phyloP scores from a whole-genome alignment of 2,888 invertebrate genomes.

The Tolmerus cingulatus region DNA sequence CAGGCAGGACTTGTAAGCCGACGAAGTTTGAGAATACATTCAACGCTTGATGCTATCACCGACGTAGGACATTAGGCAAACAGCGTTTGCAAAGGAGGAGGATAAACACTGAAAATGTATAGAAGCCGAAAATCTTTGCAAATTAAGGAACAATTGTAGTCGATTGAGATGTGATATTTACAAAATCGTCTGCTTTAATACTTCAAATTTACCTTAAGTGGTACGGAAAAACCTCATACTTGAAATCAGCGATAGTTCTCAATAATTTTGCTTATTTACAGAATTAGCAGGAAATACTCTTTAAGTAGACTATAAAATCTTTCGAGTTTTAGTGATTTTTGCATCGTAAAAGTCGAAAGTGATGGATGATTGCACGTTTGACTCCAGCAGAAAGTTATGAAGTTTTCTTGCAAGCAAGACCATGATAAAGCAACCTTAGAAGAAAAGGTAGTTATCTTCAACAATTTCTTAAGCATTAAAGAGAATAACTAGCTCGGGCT shows the following conservation, averaged over 20 bases:
- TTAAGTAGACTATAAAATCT: background rate
- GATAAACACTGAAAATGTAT: background rate
- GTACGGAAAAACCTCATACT: background rate
- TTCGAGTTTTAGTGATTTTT: background rate
- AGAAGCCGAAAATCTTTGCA: background rate
- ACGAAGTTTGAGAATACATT: conserved; percentile 28
- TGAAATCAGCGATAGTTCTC: background rate
- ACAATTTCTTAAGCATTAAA: background rate
- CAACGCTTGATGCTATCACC: conserved; percentile 29
- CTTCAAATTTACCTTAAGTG: background rate
- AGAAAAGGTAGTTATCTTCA: background rate
- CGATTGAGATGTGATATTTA: background rate
- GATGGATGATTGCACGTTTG: background rate
- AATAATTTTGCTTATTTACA: background rate
- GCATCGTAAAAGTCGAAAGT: background rate
- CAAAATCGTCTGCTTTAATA: background rate
- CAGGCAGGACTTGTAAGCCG: background rate
- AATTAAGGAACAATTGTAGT: background rate
- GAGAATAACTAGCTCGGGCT: background rate
- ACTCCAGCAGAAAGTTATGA: background rate
- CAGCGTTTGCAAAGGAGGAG: background rate
- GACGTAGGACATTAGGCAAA: conserved; percentile 2
- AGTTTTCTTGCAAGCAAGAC: background rate
- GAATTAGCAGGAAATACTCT: background rate
- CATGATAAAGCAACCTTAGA: background rate